A percentile compares a stretch with the other conserved stretches of the same genome.
phyloP scores from a whole-genome alignment of 92 coral and sea anemone species.

The Porites lobata region DNA sequence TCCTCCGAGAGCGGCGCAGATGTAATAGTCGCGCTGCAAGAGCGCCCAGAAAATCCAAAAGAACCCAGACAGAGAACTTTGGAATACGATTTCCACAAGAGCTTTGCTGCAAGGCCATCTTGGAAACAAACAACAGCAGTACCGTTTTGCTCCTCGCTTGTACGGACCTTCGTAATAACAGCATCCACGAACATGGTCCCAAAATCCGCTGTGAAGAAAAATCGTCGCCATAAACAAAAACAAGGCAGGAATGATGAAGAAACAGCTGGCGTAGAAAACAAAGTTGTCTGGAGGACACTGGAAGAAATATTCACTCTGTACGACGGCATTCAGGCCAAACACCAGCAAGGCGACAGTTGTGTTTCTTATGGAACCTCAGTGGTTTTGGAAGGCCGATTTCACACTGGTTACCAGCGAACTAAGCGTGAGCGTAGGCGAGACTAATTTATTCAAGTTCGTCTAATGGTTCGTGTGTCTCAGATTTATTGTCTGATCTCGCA shows the following conservation, averaged over 20 bases:
- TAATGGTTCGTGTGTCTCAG: too few species aligned
- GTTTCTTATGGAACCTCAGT: constrained; percentile 65
- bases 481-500: too few species aligned
- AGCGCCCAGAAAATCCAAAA: constrained; percentile 88
- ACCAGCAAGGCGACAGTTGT: constrained; percentile 71
- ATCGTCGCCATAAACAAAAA: constrained; percentile 66
- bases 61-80: constrained; percentile 62
- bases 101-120: constrained; percentile 82
- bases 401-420: too few species aligned
- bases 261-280: constrained; percentile 66
- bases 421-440: too few species aligned
- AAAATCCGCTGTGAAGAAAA: constrained; percentile 73
- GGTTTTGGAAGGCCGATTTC: constrained; percentile 52
- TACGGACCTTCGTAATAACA: constrained; percentile 68
- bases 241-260: constrained; percentile 76
- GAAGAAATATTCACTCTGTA: constrained; percentile 73
- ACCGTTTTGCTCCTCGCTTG: constrained; percentile 47
- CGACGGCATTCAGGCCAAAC: constrained; percentile 76
- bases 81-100: constrained; percentile 51
- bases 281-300: constrained; percentile 73
- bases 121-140: constrained; percentile 74
- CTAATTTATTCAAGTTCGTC: too few species aligned
- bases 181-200: constrained; percentile 74
- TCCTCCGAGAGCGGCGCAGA: constrained; percentile 72
- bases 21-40: constrained; percentile 74